Conservation (phyloP, 2,797 vertebrate species). For the Trachops cirrhosus region DNA sequence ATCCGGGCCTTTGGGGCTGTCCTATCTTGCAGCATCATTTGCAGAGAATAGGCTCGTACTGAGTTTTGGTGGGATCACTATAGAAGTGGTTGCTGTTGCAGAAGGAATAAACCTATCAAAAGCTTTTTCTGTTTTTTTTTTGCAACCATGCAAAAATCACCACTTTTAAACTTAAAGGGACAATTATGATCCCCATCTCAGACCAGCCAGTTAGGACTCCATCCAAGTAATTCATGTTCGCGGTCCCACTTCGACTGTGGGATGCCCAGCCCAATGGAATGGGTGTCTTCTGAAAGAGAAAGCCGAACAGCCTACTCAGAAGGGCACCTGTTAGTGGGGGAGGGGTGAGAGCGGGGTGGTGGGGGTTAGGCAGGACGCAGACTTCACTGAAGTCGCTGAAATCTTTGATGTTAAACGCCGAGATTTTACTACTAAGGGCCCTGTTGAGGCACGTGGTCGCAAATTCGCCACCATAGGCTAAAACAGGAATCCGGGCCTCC, state of each 20-base stretch:
- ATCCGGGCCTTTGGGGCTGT: background rate
- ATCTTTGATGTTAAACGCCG: background rate
- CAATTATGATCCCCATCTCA: background rate
- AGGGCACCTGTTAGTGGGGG: background rate
- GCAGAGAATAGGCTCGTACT: background rate
- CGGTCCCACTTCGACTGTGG: background rate
- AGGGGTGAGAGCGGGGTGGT: background rate
- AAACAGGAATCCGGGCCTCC: background rate
- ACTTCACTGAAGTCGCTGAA: background rate
- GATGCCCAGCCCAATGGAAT: background rate
- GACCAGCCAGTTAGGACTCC: background rate
- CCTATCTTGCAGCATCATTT: background rate
- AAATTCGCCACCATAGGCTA: background rate
- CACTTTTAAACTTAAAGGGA: background rate
- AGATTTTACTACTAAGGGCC: background rate
- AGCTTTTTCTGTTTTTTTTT: background rate
- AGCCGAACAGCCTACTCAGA: background rate
- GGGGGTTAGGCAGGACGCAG: accelerated
- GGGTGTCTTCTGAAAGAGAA: background rate
- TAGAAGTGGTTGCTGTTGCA: background rate
- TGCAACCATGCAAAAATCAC: background rate
- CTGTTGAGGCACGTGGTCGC: background rate
- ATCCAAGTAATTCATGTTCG: background rate
- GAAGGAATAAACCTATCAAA: background rate
- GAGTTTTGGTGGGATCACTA: background rate